Evolutionary conservation across 2,113 vertebrate genomes (phyloP).

Genomic region (Melanerpes aurifrons): DNA sequence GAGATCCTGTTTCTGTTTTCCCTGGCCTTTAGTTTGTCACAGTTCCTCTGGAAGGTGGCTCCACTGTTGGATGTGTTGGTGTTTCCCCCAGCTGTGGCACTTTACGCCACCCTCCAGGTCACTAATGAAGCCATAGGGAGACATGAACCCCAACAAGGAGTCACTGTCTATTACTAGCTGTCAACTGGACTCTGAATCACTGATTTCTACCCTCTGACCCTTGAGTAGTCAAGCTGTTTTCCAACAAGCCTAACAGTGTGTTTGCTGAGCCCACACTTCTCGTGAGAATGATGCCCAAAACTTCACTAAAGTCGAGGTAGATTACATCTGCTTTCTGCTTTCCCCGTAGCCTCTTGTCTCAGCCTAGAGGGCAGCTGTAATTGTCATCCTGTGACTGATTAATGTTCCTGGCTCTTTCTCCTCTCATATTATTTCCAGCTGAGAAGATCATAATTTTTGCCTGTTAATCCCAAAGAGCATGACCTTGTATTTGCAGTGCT

Average conservation of each 20-base stretch:
- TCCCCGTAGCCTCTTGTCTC: constrained; percentile 14
- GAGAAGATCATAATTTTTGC: constrained; percentile 41
- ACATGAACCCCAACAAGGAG: neutral
- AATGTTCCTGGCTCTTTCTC: constrained; percentile 49
- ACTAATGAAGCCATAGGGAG: neutral
- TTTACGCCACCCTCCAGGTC: neutral
- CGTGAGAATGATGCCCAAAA: neutral
- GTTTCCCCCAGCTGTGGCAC: neutral
- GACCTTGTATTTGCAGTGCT: constrained; percentile 30
- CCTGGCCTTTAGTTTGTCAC: neutral
- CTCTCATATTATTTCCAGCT: constrained; percentile 32
- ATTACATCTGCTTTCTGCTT: neutral
- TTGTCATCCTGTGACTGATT: constrained; percentile 53
- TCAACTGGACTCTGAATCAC: neutral
- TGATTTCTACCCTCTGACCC: neutral
- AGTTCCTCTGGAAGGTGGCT: neutral
- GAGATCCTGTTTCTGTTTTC: too few species aligned
- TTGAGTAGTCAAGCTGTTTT: neutral
- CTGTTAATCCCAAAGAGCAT: constrained; percentile 49
- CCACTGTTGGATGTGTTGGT: neutral
- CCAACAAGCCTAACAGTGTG: neutral
- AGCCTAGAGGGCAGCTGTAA: constrained; percentile 34
- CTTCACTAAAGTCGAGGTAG: neutral
- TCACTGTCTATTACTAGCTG: neutral
- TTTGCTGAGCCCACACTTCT: neutral